Base-by-base conservation (phyloP, 2,888 invertebrate species). In the Lapara coniferarum region DNA sequence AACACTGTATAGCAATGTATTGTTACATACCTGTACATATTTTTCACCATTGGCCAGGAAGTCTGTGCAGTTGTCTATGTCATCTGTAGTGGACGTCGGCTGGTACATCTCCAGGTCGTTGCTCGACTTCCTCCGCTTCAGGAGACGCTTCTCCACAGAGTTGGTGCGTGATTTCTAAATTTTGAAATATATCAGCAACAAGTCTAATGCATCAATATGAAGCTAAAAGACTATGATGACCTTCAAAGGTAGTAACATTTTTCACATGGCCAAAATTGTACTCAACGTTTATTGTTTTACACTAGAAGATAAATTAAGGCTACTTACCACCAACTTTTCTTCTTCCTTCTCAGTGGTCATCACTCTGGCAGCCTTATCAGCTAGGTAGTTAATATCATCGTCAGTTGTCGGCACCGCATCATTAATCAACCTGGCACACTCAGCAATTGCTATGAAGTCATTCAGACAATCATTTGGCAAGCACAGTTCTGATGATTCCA, bases 61-160 rank as follows among this genome's bases (percentile, higher is more conserved):
- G 66, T 90, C 90, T 0, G 87, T 71, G 66, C 89, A 91, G 0
- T 79, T 78, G 71, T 91, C 92, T 74, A 92, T 79, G 76, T 93
- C 93, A 74, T 92, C 93, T 0, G 93, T 93, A 0, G 93, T 93
- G 0, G 93, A 93, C 0, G 91, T 91, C 0, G 93, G 93, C 73
- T 93, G 93, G 69, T 92, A 92, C 91, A 92, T 92, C 69, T 93
- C 93, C 19, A 91, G 71, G 67, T 93, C 92, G 72, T 90, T 90
- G 25, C 92, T 91, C 0, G 92, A 92, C 81, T 90, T 92, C 70
- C 91, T 82, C 6, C 92, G 78, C 66, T 91, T 92, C 10, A 69
- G 37, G 5, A 69, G 53, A 30, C 89, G 76, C 71, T 90, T 90
- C 66, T 92, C 91, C 0, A 83, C 75, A 0, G 88, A 88, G 67